These are phyloP conservation scores for Conger conger DNA, from an alignment of 2,113 vertebrate species.

Conservation along the genomic window DNA sequence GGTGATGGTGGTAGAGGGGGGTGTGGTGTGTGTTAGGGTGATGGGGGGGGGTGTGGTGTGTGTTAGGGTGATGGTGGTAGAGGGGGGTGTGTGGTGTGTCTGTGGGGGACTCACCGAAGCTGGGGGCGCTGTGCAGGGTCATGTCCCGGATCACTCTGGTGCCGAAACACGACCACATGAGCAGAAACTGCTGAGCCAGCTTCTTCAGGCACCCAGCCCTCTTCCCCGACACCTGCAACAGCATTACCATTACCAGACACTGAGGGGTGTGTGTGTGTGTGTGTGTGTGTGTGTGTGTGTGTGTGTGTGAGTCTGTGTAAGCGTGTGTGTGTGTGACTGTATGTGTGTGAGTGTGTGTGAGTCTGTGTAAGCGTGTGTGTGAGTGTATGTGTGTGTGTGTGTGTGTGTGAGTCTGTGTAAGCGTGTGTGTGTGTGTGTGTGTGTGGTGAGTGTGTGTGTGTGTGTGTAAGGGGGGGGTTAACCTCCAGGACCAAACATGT, in stretches of 20 bases:
- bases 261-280: constrained; percentile 53
- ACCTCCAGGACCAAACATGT: constrained; percentile 76
- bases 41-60: no score
- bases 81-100: no score
- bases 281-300: constrained; percentile 32
- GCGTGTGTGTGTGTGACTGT: constrained; percentile 48
- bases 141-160: constrained; percentile 98
- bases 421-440: constrained; percentile 55
- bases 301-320: constrained; percentile 56
- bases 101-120: constrained; percentile 84
- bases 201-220: constrained; percentile 92
- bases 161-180: constrained; percentile 99
- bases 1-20: no score
- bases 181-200: constrained; percentile 95
- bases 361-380: constrained; percentile 42
- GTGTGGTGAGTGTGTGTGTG: constrained; percentile 28
- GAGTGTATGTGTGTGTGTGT: constrained; percentile 49
- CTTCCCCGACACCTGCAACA: constrained; percentile 89
- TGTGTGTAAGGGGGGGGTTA: constrained; percentile 63
- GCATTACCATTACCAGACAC: constrained; percentile 76
- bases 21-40: no score
- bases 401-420: constrained; percentile 31
- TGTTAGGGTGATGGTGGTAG: no score
- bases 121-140: constrained; percentile 97
- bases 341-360: constrained; percentile 48